Conservation (phyloP, 2,113 vertebrate genomes). For the Mystacornis crossleyi region DNA sequence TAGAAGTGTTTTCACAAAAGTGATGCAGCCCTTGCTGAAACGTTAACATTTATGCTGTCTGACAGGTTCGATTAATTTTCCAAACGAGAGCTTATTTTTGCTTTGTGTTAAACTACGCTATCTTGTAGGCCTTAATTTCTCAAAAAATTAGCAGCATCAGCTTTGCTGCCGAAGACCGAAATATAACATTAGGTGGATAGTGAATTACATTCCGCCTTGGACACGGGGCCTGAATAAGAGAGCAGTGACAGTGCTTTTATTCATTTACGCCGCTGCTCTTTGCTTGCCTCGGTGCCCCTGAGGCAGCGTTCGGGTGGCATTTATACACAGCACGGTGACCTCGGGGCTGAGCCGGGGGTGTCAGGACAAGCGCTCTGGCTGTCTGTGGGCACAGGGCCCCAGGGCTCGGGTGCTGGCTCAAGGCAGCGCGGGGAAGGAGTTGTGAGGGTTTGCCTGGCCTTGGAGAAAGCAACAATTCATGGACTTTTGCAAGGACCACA, state of each 20-base stretch:
- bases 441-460: rapidly evolving
- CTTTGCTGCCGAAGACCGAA: neutral
- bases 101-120: neutral
- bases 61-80: neutral
- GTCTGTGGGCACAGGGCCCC: rapidly evolving
- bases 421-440: rapidly evolving
- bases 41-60: neutral
- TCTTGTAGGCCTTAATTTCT: neutral
- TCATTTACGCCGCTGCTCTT: rapidly evolving
- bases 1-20: neutral
- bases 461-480: neutral
- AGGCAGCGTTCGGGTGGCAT: rapidly evolving
- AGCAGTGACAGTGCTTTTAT: neutral
- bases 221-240: neutral
- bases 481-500: rapidly evolving
- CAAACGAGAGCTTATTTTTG: neutral
- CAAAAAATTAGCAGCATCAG: neutral
- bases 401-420: neutral
- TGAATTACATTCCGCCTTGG: neutral
- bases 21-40: neutral
- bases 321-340: rapidly evolving
- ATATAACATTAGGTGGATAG: neutral
- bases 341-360: neutral
- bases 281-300: rapidly evolving
- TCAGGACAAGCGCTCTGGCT: neutral